These are phyloP conservation scores for Hypselothyrea guttata DNA, from an alignment of 2,888 invertebrate genomes.

Conservation along the genomic window DNA sequence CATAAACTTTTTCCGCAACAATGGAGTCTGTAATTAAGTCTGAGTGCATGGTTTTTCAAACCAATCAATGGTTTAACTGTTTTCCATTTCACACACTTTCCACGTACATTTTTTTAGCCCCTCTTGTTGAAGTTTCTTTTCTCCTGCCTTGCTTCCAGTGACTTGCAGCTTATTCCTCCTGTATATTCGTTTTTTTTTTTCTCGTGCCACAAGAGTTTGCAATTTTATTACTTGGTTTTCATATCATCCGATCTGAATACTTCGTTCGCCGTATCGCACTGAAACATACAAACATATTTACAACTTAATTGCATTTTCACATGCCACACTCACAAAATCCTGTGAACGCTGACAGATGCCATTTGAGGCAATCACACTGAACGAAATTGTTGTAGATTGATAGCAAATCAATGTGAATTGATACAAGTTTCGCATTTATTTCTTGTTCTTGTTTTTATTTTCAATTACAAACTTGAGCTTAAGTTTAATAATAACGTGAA, in stretches of 20 bases:
- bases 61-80: not conserved
- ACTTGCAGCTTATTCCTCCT: not conserved
- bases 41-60: too few relatives aligned
- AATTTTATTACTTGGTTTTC: slow-evolving; percentile 23
- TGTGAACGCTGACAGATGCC: slow-evolving; percentile 66
- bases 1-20: too few relatives aligned
- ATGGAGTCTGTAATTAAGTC: too few relatives aligned
- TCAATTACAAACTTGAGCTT: too few relatives aligned
- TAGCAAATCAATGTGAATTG: not conserved
- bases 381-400: slow-evolving; percentile 18
- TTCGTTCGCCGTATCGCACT: slow-evolving; percentile 3
- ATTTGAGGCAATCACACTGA: slow-evolving; percentile 32
- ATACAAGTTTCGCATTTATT: too few relatives aligned
- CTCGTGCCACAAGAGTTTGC: slow-evolving; percentile 14
- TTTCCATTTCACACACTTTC: not conserved
- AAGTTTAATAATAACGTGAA: too few relatives aligned
- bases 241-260: slow-evolving; percentile 25
- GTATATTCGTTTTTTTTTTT: not conserved
- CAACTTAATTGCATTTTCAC: slow-evolving; percentile 76
- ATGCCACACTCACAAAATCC: slow-evolving; percentile 44
- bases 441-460: too few relatives aligned
- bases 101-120: too few relatives aligned
- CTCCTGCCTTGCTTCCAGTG: too few relatives aligned
- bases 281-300: slow-evolving; percentile 32
- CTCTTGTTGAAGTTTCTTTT: too few relatives aligned